Base-by-base conservation (phyloP, 2,113 vertebrate species). In the Alethe diademata region DNA sequence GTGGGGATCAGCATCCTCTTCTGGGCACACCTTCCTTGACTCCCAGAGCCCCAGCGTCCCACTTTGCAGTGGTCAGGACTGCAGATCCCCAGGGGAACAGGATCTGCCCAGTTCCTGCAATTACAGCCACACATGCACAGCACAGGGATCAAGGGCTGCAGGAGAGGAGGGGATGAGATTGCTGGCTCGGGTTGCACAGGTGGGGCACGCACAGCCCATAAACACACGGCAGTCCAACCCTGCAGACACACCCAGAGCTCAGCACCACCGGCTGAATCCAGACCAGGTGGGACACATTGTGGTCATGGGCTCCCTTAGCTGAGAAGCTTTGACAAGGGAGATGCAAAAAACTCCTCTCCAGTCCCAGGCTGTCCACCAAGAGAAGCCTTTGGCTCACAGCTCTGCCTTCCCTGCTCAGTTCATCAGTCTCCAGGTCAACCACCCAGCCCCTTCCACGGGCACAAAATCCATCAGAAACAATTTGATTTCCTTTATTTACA, bases 261-360 rank as follows among this genome's bases (percentile, higher is more conserved):
- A 45, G 51, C 78, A 54, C 31, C 65, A 38, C n/a, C 23, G 2
- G 18, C 40, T 25, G 38, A 28, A 53, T 48, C 40, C 23, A 71
- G 50, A 28, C 15, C 26, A 51, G 28, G 9, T 8, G 8, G 79
- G 45, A 35, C n/a, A 26, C 25, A n/a, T 42, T 3, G 5, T 3
- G 5, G 19, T 72, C 48, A 71, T 19, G 11, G 17, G n/a, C 11
- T 56, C 51, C 43, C 50, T 20, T 38, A 51, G 12, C 2, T 33
- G 47, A 18, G 33, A 45, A 17, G 5, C 5, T 38, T 13, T 47
- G 64, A 25, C 0, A 0, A 8, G 35, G 43, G 18, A 66, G 12
- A n/a, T 3, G 20, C 2, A 50, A 60, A 23, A 58, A 82, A 33
- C 12, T 25, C n/a, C 16, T 60, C 54, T 40, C n/a, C 25, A 20